Base-by-base conservation (phyloP, 92 coral and sea anemone species). In the Bergia sp. region DNA sequence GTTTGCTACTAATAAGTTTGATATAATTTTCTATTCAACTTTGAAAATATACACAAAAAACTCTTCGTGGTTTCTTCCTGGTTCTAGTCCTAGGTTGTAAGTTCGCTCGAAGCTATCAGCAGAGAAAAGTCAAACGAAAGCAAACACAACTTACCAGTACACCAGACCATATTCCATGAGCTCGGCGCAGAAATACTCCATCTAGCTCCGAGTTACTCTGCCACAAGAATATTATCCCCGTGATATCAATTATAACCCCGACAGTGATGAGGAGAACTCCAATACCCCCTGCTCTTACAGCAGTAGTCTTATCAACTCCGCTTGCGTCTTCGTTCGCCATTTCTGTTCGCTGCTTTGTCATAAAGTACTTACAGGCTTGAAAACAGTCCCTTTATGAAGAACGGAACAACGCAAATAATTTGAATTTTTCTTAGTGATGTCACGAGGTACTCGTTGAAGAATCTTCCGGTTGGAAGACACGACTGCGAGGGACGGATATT, bases 111-210 rank as follows among this genome's bases (percentile, higher is more conserved):
- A 40, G 49, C 36, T 76, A n/a, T 40, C 45, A 41, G 21, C 6
- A 16, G 49, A 41, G 11, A 76, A 13, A 81, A 39, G 0, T 11
- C 13, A 38, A 57, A 39, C 21, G 61, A 71, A 38, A 73, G 50
- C 6, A 16, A 76, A n/a, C 1, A 39, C 23, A 69, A 43, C 87
- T 10, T 47, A 84, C 87, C 79, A 72, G 9, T 15, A 84, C 29
- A 21, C 87, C 87, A n/a, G 87, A 12, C 87, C 87, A 84, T 84
- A 84, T 71, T 84, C 87, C 87, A 37, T 84, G 87, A 29, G 87
- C 87, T 84, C 87, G 64, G 39, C 87, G 78, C 16, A 84, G 79
- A 71, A 84, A 45, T 36, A 29, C 38, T 23, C 43, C 65, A 18
- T 84, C 87, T 4, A 84, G 53, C 16, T 44, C 41, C n/a, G 87